Evolutionary conservation across 2,113 vertebrate species (phyloP).

Genomic region (Engraulis encrasicolus): DNA sequence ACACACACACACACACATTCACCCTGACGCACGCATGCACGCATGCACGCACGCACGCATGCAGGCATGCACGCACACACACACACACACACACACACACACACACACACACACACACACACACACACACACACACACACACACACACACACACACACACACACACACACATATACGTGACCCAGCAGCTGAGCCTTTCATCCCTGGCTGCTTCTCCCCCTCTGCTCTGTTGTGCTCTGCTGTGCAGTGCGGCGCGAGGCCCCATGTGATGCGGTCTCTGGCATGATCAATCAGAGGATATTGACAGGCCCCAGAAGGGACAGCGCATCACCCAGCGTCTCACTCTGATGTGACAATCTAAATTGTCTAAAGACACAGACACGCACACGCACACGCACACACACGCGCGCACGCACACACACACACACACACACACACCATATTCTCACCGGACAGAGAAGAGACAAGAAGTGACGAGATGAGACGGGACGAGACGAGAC

Average conservation of each 20-base stretch:
- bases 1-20: slow-evolving; percentile 19
- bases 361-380: too few relatives aligned
- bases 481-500: too few relatives aligned
- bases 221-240: slow-evolving; percentile 50
- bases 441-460: too few relatives aligned
- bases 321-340: slow-evolving; percentile 13
- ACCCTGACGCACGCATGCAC: slow-evolving; percentile 46
- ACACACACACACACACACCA: neutral
- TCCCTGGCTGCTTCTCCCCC: slow-evolving; percentile 2
- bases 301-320: slow-evolving; percentile 68
- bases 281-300: slow-evolving; percentile 76
- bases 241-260: slow-evolving; percentile 46
- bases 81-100: slow-evolving; percentile 14
- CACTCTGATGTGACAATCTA: slow-evolving; percentile 11
- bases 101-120: slow-evolving; percentile 20
- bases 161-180: slow-evolving; percentile 51
- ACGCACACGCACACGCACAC: slow-evolving; percentile 2
- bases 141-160: too few relatives aligned
- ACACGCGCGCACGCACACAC: neutral
- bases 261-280: slow-evolving; percentile 52
- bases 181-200: neutral
- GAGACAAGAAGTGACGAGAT: too few relatives aligned
- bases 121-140: slow-evolving; percentile 46
- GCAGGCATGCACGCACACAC: slow-evolving; percentile 49
- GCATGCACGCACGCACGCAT: neutral